Base-by-base conservation (phyloP, 2,113 vertebrate species). In the Thunnus thynnus region DNA sequence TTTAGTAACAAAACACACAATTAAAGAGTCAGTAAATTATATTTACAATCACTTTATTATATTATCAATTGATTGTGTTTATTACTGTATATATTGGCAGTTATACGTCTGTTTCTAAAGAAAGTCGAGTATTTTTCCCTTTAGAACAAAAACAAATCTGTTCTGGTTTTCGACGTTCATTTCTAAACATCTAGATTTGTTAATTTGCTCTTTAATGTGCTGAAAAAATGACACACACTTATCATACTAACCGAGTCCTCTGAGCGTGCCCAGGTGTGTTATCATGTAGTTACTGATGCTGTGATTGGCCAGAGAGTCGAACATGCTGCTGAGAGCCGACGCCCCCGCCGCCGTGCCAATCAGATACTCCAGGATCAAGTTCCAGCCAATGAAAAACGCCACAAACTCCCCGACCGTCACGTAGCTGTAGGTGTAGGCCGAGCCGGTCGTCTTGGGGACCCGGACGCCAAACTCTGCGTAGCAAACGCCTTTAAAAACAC, bases 351-450 rank as follows among this genome's bases (percentile, higher is more conserved):
- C 98, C 0, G 98, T 99, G 79, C 98, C 98, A 0, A 99, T 99
- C 94, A 99, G 95, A 83, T 99, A 99, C 93, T 99, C 98, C 93
- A 99, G 94, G 80, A 99, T 97, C 89, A 99, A 92, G 86, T 99
- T 99, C 98, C 98, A 99, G 79, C 98, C 98, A 0, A 99, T 99
- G 93, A 99, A 98, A 77, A 99, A 99, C 0, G 98, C 98, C 92
- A 99, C 98, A 0, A 97, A 98, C 91, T 99, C 98, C 2, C 98
- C 98, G 0, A 99, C 97, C 0, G 98, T 99, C 86, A 99, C 98
- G 0, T 99, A 99, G 89, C 98, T 99, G 95, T 99, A 99, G 72
- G 98, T 99, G 92, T 99, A 99, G 64, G 98, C 98, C 0, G 98
- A 99, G 76, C 98, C 98, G 0, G 98, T 98, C 13, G 98, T 99